Conservation (phyloP, 2,113 vertebrate species). For the Athene cunicularia region DNA sequence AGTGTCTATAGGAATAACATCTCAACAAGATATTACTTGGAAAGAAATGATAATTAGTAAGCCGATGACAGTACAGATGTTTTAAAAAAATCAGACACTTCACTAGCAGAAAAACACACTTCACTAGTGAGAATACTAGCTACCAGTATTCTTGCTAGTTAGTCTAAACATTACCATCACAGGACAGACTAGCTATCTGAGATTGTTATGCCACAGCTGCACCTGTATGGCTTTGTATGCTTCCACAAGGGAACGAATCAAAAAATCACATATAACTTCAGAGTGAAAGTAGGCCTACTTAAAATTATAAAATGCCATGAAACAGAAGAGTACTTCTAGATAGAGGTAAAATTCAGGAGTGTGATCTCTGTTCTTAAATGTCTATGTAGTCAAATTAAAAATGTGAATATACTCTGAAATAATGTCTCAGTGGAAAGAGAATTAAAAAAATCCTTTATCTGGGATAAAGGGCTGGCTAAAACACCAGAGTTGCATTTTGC, state of each 20-base stretch:
- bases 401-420: background rate
- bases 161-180: background rate
- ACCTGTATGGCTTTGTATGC: background rate
- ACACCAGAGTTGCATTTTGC: background rate
- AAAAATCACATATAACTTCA: background rate
- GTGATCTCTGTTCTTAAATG: background rate
- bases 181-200: background rate
- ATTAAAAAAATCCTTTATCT: background rate
- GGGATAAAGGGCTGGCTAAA: background rate
- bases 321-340: background rate
- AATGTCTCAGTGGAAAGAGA: background rate
- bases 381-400: background rate
- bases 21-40: background rate
- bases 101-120: background rate
- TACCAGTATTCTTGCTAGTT: background rate
- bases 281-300: background rate
- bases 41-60: background rate
- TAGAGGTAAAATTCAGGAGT: background rate
- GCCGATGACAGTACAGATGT: background rate
- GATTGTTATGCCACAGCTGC: background rate
- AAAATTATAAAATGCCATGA: background rate
- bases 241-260: background rate
- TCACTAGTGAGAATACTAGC: no score
- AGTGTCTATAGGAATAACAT: background rate
- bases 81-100: background rate